Percentiles rank a stretch among this genome's conserved stretches.
Evolutionary conservation across 2,888 invertebrate genomes (phyloP).

Genomic region (Ochropacha duplaris): DNA sequence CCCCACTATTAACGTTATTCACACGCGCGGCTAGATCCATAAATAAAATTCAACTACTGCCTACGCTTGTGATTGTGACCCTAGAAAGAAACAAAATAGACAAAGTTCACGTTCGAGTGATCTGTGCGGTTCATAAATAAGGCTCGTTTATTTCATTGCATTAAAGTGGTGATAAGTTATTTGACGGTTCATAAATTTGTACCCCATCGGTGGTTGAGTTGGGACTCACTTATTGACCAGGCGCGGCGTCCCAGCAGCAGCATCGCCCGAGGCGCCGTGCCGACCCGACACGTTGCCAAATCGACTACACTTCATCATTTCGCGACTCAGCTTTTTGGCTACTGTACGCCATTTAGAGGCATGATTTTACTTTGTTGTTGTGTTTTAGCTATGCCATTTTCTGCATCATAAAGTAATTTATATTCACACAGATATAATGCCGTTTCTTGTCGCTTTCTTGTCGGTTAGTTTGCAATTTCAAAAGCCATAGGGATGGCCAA

Average conservation of each 20-base stretch:
- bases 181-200: conserved; percentile 79
- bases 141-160: conserved; percentile 78
- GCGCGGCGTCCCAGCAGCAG: conserved; percentile 50
- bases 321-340: conserved; percentile 67
- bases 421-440: neutral
- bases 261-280: conserved; percentile 58
- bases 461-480: neutral
- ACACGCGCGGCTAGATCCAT: conserved; percentile 79
- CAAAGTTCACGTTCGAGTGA: conserved; percentile 70
- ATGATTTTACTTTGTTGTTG: conserved; percentile 54
- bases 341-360: conserved; percentile 59
- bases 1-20: conserved; percentile 80
- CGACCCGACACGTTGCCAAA: conserved; percentile 70
- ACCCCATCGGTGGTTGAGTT: conserved; percentile 59
- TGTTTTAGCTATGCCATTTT: conserved; percentile 64
- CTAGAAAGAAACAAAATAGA: conserved; percentile 65
- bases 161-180: conserved; percentile 81
- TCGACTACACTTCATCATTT: conserved; percentile 66
- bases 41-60: conserved; percentile 71
- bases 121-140: conserved; percentile 76
- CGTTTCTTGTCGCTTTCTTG: conserved; percentile 6
- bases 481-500: neutral
- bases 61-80: conserved; percentile 44
- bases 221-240: conserved; percentile 48
- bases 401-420: conserved; percentile 57